Base-by-base conservation (phyloP, 2,113 vertebrate species). In the Capreolus pygargus region DNA sequence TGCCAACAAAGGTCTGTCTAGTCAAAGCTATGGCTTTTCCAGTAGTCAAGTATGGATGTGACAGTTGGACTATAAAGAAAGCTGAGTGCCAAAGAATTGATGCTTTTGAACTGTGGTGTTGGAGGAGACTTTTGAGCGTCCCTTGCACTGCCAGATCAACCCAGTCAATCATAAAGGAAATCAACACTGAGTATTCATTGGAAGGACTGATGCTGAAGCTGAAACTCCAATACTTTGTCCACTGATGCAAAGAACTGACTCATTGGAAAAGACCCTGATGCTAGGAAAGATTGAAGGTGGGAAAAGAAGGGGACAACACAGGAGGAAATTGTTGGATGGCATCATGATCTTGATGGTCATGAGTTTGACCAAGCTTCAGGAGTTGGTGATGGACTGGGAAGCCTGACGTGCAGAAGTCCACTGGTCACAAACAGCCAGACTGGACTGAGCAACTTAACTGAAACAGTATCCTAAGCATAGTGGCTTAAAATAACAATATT, bases 401-500 rank as follows among this genome's bases (percentile, higher is more conserved):
- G 33, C 61, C 61, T 64, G 61, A 64, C 3, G 4, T 64, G 30
- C 61, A 33, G 15, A 15, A 17, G 30, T 64, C 61, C 15, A 64
- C 7, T 1, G 7, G 16, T n/a, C 3, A 0, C 33, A n/a, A n/a
- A n/a, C 61, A 64, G 33, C 33, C 33, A 64, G 33, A n/a, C 15
- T 64, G 61, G 33, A 64, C 30, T n/a, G 61, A 64, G 33, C 0
- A 0, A 64, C 61, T 9, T 1, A 64, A 64, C 61, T 64, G 61
- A 70, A 94, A 0, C 9, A 89, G 58, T 58, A 58, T 7, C 6
- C 28, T 8, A 76, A 61, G 64, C 1, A n/a, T 7, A 67, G 17
- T 87, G 19, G 28, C 30, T 91, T 79, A 92, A 82, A 94, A 52
- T 39, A 91, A 45, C 43, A 90, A 52, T 55, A 84, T 58, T 60